Evolutionary conservation across 2,113 vertebrate species (phyloP), one percentile per base, ranked within the genome.

Genomic region (Saguinus imperator): DNA sequence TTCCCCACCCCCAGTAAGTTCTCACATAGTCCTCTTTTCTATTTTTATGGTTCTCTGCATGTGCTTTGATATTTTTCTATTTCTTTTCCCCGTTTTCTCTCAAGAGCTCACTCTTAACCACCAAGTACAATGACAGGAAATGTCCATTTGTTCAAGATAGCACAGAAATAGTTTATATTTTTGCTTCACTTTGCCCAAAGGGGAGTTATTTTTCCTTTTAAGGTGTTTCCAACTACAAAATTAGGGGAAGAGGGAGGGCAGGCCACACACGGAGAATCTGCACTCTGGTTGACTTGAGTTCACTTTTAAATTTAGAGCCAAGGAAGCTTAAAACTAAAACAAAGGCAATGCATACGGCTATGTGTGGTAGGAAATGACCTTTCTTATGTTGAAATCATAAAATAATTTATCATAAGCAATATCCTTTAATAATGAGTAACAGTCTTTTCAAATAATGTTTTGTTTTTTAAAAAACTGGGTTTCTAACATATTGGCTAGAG

Each of bases 401-500:
- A 84, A 79, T 70, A 94, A 96, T 94, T 96, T 88, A 94, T 50
- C 72, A 79, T 43, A 79, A 94, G 81, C 92, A 85, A 82, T 85
- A 29, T 75, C 80, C 85, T 95, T 89, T 90, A 95, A 95, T 96
- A 0, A 35, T 96, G 95, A 58, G 14, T 32, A 89, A 25, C 35
- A 70, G 27, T 72, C 58, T 25, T 94, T 93, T 93, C 29, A 95
- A 88, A 91, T 76, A 37, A 68, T 45, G 43, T 57, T 98, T 66
- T 81, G 73, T 96, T 97, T 81, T 91, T 92, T 83, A 25, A 87
- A 87, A 40, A 90, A 82, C 87, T 81, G 99, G 98, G 98, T 99
- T 95, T 99, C 99, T 85, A 98, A 99, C 95, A 98, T 99, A 52
- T 98, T 99, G 97, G 99, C 99, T 98, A 99, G 98, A 48, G 98